phyloP scores from a whole-genome alignment of 1,140 invertebrate genomes.

The Ceratina australensis region DNA sequence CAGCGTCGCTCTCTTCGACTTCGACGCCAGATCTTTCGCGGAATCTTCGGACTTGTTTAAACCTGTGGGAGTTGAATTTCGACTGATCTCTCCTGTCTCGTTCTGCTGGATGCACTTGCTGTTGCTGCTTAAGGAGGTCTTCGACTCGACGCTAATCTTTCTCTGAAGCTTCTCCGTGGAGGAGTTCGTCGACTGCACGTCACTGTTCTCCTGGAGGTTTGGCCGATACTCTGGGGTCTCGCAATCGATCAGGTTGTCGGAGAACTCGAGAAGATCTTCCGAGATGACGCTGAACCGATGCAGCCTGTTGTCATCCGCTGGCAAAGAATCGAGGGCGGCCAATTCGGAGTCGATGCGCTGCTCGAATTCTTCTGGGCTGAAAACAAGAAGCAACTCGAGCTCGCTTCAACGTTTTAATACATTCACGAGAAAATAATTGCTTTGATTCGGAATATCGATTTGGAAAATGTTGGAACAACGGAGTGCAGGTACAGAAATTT shows the following conservation, averaged over 20 bases:
- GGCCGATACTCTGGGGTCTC: conserved; percentile 45
- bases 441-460: too few relatives aligned
- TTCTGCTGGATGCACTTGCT: conserved; percentile 42
- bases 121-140: conserved; percentile 37
- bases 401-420: too few relatives aligned
- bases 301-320: conserved; percentile 69
- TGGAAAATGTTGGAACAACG: too few relatives aligned
- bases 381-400: conserved; percentile 23
- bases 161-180: conserved; percentile 22
- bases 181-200: conserved; percentile 30
- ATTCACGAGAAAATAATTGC: not conserved
- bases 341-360: conserved; percentile 83
- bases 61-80: conserved; percentile 41
- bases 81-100: conserved; percentile 28
- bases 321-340: conserved; percentile 82
- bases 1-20: not conserved
- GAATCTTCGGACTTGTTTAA: conserved; percentile 46
- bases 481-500: too few relatives aligned
- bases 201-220: conserved; percentile 32
- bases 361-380: conserved; percentile 80
- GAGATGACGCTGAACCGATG: conserved; percentile 70
- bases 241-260: conserved; percentile 70
- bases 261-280: conserved; percentile 73
- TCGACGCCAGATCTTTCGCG: too few relatives aligned
- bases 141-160: conserved; percentile 55